phyloP scores from a whole-genome alignment of 1,140 invertebrate genomes.

The Harpegnathos saltator region DNA sequence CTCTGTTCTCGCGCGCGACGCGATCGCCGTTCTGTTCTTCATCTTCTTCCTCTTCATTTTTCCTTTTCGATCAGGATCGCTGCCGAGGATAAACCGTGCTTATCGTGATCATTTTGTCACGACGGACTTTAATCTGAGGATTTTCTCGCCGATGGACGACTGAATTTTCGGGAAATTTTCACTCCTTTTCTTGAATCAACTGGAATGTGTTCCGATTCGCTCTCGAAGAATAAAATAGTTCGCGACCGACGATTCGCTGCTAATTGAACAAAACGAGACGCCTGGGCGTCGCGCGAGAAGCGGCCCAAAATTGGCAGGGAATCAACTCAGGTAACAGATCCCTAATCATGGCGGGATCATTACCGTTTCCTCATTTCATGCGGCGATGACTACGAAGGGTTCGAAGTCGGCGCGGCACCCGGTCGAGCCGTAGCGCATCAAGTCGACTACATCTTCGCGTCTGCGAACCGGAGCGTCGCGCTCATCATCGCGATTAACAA shows the following conservation, averaged over 20 bases:
- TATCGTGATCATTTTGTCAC: too few relatives aligned
- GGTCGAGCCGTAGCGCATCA: constrained; percentile 9
- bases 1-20: background rate
- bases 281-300: background rate
- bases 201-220: too few relatives aligned
- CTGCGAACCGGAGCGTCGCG: background rate
- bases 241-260: background rate
- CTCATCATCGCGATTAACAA: constrained; percentile 9
- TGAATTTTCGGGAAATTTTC: too few relatives aligned
- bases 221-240: background rate
- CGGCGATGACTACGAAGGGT: constrained; percentile 3
- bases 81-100: too few relatives aligned
- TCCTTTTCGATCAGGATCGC: too few relatives aligned
- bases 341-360: constrained; percentile 31
- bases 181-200: too few relatives aligned
- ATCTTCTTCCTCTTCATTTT: too few relatives aligned
- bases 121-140: too few relatives aligned
- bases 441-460: background rate
- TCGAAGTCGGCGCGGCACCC: constrained; percentile 18
- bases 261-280: background rate
- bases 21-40: too few relatives aligned
- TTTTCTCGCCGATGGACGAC: too few relatives aligned
- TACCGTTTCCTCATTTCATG: constrained; percentile 52
- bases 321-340: constrained; percentile 27
- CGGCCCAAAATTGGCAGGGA: background rate